Evolutionary conservation across 2,888 invertebrate genomes (phyloP).

Genomic region (Julus scanicus): DNA sequence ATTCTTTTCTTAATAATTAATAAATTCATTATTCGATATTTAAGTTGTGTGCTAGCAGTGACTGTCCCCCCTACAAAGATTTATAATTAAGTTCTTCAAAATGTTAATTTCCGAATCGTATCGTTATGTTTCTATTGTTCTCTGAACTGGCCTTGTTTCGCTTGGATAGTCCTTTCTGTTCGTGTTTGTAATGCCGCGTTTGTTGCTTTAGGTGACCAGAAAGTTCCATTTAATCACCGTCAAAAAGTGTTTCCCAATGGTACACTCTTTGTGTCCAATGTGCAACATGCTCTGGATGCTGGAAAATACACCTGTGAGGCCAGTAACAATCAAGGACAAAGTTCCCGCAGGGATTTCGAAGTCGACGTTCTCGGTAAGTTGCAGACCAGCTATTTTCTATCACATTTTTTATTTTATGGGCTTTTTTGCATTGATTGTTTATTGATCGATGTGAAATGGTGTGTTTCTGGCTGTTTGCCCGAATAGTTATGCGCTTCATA

Average conservation of each 20-base stretch:
- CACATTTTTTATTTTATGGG: background rate
- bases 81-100: no score
- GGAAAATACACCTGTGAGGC: conserved; percentile 57
- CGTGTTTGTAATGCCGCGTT: background rate
- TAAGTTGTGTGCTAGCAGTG: no score
- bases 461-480: conserved; percentile 30
- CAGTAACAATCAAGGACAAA: conserved; percentile 56
- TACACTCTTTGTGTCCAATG: conserved; percentile 55
- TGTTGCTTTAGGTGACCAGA: conserved; percentile 52
- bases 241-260: conserved; percentile 57
- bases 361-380: conserved; percentile 55
- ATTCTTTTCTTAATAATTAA: no score
- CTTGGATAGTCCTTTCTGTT: no score
- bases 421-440: conserved; percentile 44
- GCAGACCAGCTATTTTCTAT: background rate
- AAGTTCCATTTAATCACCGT: conserved; percentile 56
- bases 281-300: conserved; percentile 53
- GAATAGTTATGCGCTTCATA: conserved; percentile 44
- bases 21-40: no score
- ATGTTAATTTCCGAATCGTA: no score
- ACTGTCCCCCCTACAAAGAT: no score
- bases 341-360: conserved; percentile 56
- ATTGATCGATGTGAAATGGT: conserved; percentile 37
- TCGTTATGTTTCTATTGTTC: no score
- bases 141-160: no score